These are phyloP conservation scores for Uromys caudimaculatus DNA, from an alignment of 2,797 vertebrate species.

Conservation along the genomic window DNA sequence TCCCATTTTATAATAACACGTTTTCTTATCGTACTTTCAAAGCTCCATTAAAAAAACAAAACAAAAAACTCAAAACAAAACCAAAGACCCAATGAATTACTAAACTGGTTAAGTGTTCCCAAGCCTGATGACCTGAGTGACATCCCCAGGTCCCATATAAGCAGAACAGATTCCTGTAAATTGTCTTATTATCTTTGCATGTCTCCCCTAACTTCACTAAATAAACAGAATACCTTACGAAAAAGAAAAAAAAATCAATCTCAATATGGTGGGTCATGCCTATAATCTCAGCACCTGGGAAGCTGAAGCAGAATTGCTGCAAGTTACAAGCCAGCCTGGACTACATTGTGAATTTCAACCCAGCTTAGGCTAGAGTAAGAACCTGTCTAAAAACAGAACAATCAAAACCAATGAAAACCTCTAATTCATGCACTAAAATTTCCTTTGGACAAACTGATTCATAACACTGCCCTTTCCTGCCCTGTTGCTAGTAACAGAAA, in stretches of 20 bases:
- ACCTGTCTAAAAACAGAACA: not conserved
- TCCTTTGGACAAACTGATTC: conserved; percentile 32
- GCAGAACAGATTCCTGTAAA: not conserved
- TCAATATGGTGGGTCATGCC: not conserved
- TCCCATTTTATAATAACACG: conserved; percentile 20
- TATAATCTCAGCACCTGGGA: not conserved
- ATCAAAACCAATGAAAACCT: not conserved
- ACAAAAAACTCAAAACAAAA: not conserved
- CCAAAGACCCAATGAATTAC: not conserved
- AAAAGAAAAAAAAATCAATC: not conserved
- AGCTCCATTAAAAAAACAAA: not conserved
- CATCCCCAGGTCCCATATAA: not conserved
- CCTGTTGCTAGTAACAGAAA: conserved; percentile 14
- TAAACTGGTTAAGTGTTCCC: not conserved
- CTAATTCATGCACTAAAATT: conserved; percentile 7
- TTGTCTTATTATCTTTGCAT: not conserved
- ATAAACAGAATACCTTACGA: not conserved
- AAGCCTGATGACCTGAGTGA: not conserved
- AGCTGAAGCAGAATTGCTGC: too few relatives aligned
- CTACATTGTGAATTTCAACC: not conserved
- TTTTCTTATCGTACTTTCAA: conserved; percentile 49
- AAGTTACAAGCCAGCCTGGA: not conserved
- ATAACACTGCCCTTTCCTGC: not conserved
- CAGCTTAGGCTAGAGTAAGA: not conserved
- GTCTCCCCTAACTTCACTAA: not conserved